These are phyloP conservation scores for Pachyseris speciosa DNA, from an alignment of 64 coral and sea anemone genomes.

Conservation along the genomic window DNA sequence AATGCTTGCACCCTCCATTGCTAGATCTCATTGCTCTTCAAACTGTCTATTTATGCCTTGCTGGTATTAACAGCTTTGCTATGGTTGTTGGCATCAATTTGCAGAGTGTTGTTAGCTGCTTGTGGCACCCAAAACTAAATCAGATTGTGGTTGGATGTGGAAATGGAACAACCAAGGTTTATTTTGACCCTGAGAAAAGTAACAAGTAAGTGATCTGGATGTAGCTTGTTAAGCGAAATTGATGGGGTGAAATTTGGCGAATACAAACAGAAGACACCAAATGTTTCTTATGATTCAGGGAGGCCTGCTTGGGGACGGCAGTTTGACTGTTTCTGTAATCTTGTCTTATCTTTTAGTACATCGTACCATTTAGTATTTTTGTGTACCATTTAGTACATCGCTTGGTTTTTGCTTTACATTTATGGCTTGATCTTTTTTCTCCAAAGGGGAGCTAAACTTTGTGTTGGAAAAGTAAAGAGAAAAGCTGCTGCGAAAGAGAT, in stretches of 20 bases:
- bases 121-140: slow-evolving; percentile 93
- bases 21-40: no score
- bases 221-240: no score
- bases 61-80: not conserved
- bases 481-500: slow-evolving; percentile 84
- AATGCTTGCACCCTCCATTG: no score
- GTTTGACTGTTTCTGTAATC: no score
- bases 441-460: slow-evolving; percentile 94
- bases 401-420: not conserved
- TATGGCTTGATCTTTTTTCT: not conserved
- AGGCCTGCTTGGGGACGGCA: no score
- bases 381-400: no score
- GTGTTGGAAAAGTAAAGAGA: slow-evolving; percentile 87
- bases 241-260: no score
- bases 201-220: slow-evolving; percentile 82
- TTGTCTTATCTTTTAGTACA: no score
- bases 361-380: no score
- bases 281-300: no score
- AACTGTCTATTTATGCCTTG: not conserved
- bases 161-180: slow-evolving; percentile 85
- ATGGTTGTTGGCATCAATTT: not conserved
- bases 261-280: no score
- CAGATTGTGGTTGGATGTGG: slow-evolving; percentile 89
- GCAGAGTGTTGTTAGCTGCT: slow-evolving; percentile 92
- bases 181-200: slow-evolving; percentile 92